Conservation (phyloP, 2,888 invertebrate species). For the Drosophila kuntzei region DNA sequence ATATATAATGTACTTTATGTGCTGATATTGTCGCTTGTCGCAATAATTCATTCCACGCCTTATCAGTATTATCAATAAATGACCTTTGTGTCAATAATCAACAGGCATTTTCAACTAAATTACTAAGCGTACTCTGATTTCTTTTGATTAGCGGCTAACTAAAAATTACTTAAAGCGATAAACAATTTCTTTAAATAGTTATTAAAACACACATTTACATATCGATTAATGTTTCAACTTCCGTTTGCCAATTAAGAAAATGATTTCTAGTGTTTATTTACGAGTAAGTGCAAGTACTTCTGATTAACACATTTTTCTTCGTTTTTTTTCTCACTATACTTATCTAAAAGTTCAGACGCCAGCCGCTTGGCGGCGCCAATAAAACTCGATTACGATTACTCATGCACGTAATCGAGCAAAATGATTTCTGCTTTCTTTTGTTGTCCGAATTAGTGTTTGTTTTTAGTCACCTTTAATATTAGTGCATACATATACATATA, state of each 20-base stretch:
- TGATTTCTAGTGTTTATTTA: slow-evolving; percentile 10
- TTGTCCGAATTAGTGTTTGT: slow-evolving; percentile 31
- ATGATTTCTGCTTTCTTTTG: slow-evolving; percentile 35
- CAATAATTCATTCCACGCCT: slow-evolving; percentile 55
- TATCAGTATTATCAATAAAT: slow-evolving; percentile 75
- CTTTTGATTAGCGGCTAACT: slow-evolving; percentile 8
- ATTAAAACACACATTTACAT: slow-evolving; percentile 6
- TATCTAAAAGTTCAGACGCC: slow-evolving; percentile 54
- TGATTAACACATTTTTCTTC: slow-evolving; percentile 70
- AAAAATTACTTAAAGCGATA: slow-evolving; percentile 2
- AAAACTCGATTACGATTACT: slow-evolving; percentile 66
- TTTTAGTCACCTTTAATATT: slow-evolving; percentile 50
- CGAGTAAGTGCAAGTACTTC: slow-evolving; percentile 16
- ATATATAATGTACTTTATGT: slow-evolving; percentile 46
- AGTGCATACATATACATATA: neutral
- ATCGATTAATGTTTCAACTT: slow-evolving; percentile 12
- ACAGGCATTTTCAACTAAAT: slow-evolving; percentile 44
- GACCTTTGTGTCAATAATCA: slow-evolving; percentile 67
- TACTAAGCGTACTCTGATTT: slow-evolving; percentile 14
- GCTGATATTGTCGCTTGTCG: slow-evolving; percentile 46
- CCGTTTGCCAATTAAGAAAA: slow-evolving; percentile 19
- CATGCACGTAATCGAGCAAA: slow-evolving; percentile 42
- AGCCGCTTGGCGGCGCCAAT: slow-evolving; percentile 68
- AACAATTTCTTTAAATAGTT: slow-evolving; percentile 13
- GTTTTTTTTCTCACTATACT: slow-evolving; percentile 32